Base-by-base conservation (phyloP, 2,888 invertebrate genomes). In the Zeuzera pyrina region DNA sequence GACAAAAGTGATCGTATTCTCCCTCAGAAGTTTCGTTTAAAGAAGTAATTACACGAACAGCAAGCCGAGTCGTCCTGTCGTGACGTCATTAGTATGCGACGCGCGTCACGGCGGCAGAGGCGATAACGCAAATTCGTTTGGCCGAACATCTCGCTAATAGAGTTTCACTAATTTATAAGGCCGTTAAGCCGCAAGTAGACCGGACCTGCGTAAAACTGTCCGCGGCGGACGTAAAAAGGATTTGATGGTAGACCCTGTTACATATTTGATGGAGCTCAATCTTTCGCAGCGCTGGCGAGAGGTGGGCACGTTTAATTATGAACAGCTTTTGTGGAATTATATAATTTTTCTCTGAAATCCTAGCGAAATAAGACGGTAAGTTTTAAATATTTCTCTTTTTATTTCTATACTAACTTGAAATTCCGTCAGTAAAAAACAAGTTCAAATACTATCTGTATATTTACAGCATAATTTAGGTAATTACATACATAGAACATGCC, bases 41-140 rank as follows among this genome's bases (percentile, higher is more conserved):
- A 76, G 77, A 77, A 73, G 78, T 81, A 78, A 81, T 83, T 81
- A 79, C 69, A 67, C 50, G 64, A 71, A 58, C 62, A 62, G 67
- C 64, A 68, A 77, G 67, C 76, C 70, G 47, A 62, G 64, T 52
- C 59, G 62, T 63, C 58, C 59, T 53, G 53, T 38, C 54, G 52
- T 52, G 52, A 51, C 53, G 54, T 49, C 60, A 66, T 81, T 77
- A 77, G 71, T 79, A 83, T 83, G 76, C 83, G 62, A 52, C 57
- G 48, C 65, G 63, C 69, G 74, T 61, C 52, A 53, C 51, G 53
- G 59, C 58, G 61, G 62, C 70, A 56, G 62, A 72, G 73, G 78
- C 77, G 83, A 83, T 83, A 81, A 81, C 78, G 74, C 77, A 79
- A 83, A 81, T 81, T 81, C 79, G 78, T 76, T 79, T 79, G 70